phyloP scores from a whole-genome alignment of 2,797 vertebrate species.

The Mormyrops attenuatus region DNA sequence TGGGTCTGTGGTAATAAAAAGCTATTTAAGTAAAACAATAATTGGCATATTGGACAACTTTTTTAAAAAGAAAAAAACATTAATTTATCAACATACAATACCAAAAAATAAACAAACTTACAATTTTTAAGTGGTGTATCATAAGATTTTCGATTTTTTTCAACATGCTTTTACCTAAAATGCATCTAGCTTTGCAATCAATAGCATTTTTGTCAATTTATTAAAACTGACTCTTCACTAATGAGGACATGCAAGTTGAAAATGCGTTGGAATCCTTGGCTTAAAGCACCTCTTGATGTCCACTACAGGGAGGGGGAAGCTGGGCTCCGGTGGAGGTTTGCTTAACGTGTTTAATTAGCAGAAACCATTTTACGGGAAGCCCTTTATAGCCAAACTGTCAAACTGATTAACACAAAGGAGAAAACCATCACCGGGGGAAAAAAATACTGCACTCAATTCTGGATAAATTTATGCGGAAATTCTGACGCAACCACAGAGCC shows the following conservation, averaged over 20 bases:
- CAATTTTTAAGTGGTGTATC: not conserved
- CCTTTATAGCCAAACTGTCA: not conserved
- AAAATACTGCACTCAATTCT: not conserved
- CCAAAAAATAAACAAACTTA: not conserved
- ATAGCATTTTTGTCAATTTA: not conserved
- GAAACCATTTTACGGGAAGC: not conserved
- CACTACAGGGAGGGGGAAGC: not conserved
- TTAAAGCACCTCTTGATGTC: not conserved
- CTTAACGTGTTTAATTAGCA: not conserved
- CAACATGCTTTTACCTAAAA: not conserved
- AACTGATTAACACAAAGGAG: constrained; percentile 1
- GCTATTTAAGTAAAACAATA: not conserved
- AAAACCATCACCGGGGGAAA: not conserved
- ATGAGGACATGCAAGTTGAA: not conserved
- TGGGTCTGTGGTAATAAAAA: not conserved
- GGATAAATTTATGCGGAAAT: not conserved
- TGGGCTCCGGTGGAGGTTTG: not conserved
- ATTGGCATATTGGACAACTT: not conserved
- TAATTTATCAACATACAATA: not conserved
- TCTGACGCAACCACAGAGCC: not conserved
- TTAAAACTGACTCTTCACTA: not conserved
- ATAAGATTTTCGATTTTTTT: not conserved
- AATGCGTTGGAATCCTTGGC: not conserved
- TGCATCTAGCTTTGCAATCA: not conserved
- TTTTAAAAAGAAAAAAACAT: not conserved